phyloP scores from a whole-genome alignment of 2,113 vertebrate genomes.

The Geococcyx californianus region DNA sequence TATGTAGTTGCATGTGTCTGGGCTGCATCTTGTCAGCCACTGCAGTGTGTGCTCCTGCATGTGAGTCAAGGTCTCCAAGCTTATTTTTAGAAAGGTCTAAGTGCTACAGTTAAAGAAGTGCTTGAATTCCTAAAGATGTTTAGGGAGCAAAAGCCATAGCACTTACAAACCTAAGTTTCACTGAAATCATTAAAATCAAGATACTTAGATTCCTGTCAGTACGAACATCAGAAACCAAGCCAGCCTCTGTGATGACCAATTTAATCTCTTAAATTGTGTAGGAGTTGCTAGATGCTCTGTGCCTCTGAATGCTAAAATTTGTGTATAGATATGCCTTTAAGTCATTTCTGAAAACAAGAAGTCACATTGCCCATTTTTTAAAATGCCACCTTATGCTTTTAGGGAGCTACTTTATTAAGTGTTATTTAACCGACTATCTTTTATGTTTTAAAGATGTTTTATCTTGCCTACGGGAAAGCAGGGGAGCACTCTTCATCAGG shows the following conservation, averaged over 20 bases:
- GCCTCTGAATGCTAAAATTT: neutral
- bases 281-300: neutral
- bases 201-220: neutral
- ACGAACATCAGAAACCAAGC: neutral
- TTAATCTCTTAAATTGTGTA: neutral
- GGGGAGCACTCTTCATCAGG: too few species aligned
- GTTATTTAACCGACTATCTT: neutral
- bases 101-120: neutral
- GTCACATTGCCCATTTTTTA: neutral
- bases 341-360: neutral
- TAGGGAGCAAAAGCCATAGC: neutral
- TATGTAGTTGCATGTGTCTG: neutral
- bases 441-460: neutral
- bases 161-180: neutral
- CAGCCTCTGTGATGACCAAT: neutral
- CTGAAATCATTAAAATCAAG: neutral
- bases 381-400: neutral
- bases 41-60: accelerated
- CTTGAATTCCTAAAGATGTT: neutral
- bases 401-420: neutral
- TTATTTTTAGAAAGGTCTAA: neutral
- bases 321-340: neutral
- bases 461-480: neutral
- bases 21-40: neutral
- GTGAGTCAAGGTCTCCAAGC: neutral